Conservation (phyloP, 2,888 invertebrate genomes). For the Microctonus aethiopoides region DNA sequence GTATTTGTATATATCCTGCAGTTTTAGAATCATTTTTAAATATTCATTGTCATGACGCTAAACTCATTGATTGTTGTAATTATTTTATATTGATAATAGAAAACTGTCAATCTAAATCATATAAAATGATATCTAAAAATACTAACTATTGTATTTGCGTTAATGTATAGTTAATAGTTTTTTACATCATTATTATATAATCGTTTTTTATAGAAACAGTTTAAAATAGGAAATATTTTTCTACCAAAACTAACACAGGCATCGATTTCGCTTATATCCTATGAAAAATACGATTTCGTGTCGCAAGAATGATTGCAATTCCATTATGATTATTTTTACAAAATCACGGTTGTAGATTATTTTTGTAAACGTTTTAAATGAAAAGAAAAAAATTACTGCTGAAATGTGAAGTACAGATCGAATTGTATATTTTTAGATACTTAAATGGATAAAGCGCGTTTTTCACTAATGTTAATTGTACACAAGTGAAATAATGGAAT, state of each 20-base stretch:
- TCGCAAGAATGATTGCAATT: neutral
- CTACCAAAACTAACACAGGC: neutral
- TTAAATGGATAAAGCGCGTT: too few species aligned
- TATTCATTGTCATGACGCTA: too few species aligned
- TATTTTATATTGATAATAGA: too few species aligned
- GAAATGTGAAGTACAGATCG: too few species aligned
- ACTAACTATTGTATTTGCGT: too few species aligned
- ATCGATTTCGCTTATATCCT: neutral
- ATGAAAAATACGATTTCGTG: neutral
- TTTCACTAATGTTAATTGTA: too few species aligned
- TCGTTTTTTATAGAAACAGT: neutral
- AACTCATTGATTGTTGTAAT: too few species aligned
- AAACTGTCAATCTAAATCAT: too few species aligned
- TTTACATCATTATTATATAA: neutral
- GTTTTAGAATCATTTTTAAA: too few species aligned
- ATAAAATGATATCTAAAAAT: too few species aligned
- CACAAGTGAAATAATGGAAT: too few species aligned
- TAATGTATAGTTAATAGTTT: neutral
- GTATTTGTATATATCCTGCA: too few species aligned
- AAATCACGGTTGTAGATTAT: conserved; percentile 57
- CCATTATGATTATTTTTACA: conserved; percentile 43
- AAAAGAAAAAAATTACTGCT: conserved; percentile 36
- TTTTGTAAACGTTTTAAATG: conserved; percentile 60
- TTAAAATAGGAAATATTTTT: neutral
- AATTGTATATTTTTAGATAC: conserved; percentile 1